A percentile compares a stretch with the other conserved stretches of the same genome.
These are phyloP conservation scores for Strix aluco DNA, from an alignment of 2,113 vertebrate genomes.

Conservation along the genomic window DNA sequence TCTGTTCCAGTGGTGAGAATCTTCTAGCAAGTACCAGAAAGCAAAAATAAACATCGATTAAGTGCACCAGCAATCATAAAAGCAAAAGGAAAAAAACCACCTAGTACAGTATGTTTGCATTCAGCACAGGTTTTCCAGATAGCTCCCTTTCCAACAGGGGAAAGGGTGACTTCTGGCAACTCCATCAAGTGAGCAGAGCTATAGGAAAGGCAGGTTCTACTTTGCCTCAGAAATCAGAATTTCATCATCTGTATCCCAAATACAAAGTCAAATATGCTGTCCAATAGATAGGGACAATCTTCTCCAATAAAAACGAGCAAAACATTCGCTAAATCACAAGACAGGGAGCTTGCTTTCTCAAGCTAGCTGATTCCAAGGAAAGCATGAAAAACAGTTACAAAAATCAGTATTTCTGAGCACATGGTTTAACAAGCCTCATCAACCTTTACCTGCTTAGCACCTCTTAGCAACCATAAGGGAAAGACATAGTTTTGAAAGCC, in stretches of 20 bases:
- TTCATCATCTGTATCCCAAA: background rate
- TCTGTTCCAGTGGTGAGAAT: background rate
- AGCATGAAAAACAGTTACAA: background rate
- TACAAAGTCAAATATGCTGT: background rate
- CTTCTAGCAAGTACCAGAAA: background rate
- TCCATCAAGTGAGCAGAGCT: background rate
- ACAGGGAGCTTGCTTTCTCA: background rate
- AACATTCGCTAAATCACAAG: background rate
- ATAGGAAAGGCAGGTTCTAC: background rate
- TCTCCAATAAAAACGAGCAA: background rate
- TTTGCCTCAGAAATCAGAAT: background rate
- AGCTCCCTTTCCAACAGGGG: background rate
- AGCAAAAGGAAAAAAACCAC: background rate
- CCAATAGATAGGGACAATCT: background rate
- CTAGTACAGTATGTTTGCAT: background rate
- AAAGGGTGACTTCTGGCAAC: background rate
- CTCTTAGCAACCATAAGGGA: background rate
- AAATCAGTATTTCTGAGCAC: background rate
- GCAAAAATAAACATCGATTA: background rate
- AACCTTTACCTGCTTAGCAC: background rate
- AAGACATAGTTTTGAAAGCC: background rate
- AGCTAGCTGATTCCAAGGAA: background rate
- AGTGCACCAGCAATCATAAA: background rate
- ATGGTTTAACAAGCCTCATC: background rate
- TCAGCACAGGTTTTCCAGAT: background rate